phyloP scores from a whole-genome alignment of 1,140 invertebrate species.

The Hermatobates lingyangjiaoensis region DNA sequence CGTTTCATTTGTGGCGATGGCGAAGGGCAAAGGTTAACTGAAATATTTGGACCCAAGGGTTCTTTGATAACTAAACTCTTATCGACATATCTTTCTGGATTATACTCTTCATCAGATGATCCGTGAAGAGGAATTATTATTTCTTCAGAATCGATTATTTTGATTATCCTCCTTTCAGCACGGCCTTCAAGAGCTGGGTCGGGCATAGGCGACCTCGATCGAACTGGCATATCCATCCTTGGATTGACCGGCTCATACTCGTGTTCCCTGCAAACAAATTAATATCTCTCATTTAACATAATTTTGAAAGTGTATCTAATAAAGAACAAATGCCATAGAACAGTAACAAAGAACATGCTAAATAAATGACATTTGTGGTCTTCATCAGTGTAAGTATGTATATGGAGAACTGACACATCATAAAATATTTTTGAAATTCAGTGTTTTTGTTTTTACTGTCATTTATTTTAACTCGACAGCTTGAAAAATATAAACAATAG shows the following conservation, averaged over 20 bases:
- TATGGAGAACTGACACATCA: too few relatives aligned
- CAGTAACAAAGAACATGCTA: too few relatives aligned
- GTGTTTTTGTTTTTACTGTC: too few relatives aligned
- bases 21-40: neutral
- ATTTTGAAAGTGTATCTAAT: too few relatives aligned
- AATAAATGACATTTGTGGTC: too few relatives aligned
- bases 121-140: conserved; percentile 12
- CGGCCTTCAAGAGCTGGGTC: conserved; percentile 1
- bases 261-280: conserved; percentile 45
- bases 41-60: neutral
- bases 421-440: too few relatives aligned
- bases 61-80: too few relatives aligned
- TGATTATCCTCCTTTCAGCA: conserved; percentile 3
- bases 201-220: neutral
- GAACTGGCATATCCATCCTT: neutral
- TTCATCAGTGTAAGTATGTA: too few relatives aligned
- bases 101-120: conserved; percentile 11
- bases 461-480: too few relatives aligned
- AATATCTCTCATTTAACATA: too few relatives aligned
- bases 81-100: conserved; percentile 10
- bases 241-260: conserved; percentile 59
- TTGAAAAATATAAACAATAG: too few relatives aligned
- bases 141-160: conserved; percentile 5
- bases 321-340: too few relatives aligned
- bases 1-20: neutral